These are phyloP conservation scores for Oreochromis tanganicae DNA, from an alignment of 2,113 vertebrate genomes.

Conservation along the genomic window DNA sequence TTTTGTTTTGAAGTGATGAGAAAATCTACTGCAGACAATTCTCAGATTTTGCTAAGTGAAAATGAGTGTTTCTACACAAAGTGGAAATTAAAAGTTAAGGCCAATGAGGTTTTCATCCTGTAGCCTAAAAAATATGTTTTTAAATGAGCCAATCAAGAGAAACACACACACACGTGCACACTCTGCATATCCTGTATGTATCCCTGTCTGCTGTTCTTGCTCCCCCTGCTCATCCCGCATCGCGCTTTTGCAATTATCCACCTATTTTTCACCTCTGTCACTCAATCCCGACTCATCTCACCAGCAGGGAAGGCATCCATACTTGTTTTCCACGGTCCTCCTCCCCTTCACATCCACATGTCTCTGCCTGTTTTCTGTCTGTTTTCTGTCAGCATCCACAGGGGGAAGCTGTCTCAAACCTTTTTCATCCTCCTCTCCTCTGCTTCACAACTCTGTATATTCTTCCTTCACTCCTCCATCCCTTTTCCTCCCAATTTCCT, in stretches of 20 bases:
- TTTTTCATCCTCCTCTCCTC: background rate
- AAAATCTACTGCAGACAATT: background rate
- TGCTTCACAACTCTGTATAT: background rate
- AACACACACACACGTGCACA: background rate
- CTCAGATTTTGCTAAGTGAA: fast-evolving
- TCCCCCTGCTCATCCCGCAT: background rate
- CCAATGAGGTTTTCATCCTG: background rate
- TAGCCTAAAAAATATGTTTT: background rate
- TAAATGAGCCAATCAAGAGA: background rate
- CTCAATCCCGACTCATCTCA: background rate
- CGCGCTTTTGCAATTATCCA: background rate
- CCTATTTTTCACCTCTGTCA: background rate
- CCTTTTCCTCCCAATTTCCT: fast-evolving
- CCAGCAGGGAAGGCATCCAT: conserved; percentile 20
- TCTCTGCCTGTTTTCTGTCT: conserved; percentile 13
- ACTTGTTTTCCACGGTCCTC: background rate
- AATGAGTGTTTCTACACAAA: background rate
- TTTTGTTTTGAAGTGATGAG: background rate
- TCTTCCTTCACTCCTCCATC: background rate
- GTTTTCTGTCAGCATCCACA: conserved; percentile 28
- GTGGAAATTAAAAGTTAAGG: background rate
- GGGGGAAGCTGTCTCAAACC: background rate
- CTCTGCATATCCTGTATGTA: fast-evolving
- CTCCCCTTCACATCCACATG: background rate
- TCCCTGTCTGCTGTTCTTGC: background rate